Evolutionary conservation across 2,888 invertebrate species (phyloP).

Genomic region (Actias luna): DNA sequence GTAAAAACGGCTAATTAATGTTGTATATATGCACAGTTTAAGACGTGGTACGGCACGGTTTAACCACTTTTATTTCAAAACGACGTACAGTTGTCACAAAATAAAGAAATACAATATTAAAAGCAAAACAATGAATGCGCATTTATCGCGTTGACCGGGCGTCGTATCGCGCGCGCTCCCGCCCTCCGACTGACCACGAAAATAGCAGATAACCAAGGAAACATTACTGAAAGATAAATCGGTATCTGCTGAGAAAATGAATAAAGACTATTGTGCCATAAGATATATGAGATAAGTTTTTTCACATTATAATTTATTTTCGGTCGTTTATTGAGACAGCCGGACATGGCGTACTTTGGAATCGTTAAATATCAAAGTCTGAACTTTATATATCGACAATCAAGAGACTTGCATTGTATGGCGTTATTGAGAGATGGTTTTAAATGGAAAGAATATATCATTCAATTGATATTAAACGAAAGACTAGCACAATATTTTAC

Average conservation of each 20-base stretch:
- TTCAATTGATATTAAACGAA: too few species aligned
- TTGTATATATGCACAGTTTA: conserved; percentile 5
- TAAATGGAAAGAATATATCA: too few species aligned
- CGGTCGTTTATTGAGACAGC: neutral
- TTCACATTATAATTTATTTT: neutral
- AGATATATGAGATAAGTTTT: conserved; percentile 28
- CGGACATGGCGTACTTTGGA: neutral
- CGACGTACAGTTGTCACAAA: conserved; percentile 6
- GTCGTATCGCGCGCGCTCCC: conserved; percentile 49
- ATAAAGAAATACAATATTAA: neutral
- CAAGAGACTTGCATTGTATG: too few species aligned
- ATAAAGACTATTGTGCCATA: conserved; percentile 39
- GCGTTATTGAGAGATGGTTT: too few species aligned
- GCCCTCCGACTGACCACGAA: conserved; percentile 59
- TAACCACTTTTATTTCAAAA: neutral
- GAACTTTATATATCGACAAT: too few species aligned
- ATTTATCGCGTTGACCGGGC: conserved; percentile 30
- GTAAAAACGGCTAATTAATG: conserved; percentile 4
- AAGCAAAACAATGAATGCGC: conserved; percentile 4
- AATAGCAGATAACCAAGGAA: conserved; percentile 60
- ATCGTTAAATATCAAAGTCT: too few species aligned
- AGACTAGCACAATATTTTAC: too few species aligned
- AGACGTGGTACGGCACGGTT: neutral
- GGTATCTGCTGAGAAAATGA: conserved; percentile 32
- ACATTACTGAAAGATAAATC: conserved; percentile 43